phyloP scores from a whole-genome alignment of 2,113 vertebrate genomes.

The Pterocles burchelli region DNA sequence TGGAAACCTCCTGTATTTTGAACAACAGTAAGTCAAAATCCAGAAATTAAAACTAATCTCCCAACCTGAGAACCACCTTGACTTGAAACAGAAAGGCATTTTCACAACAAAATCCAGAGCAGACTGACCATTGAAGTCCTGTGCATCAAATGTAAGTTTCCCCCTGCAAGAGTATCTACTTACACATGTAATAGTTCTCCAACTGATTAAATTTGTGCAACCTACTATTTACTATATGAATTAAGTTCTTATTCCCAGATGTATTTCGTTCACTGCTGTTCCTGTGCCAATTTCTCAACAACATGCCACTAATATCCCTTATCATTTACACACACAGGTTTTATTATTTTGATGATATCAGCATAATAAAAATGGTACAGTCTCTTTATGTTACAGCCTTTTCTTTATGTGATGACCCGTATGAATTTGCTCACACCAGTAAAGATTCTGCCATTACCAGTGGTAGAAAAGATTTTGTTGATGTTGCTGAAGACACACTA shows the following conservation, averaged over 20 bases:
- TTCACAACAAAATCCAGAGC: neutral
- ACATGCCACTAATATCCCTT: neutral
- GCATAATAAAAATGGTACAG: neutral
- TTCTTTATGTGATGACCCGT: neutral
- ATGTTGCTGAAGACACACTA: neutral
- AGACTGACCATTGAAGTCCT: neutral
- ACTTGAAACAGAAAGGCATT: neutral
- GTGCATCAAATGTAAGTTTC: neutral
- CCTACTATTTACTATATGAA: constrained; percentile 38
- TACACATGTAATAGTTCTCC: neutral
- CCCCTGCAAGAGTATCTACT: neutral
- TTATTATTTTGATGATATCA: constrained; percentile 30
- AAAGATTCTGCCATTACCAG: neutral
- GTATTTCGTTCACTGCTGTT: constrained; percentile 12
- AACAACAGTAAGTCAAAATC: neutral
- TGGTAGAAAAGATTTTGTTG: neutral
- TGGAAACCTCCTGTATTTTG: neutral
- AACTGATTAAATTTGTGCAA: constrained; percentile 31
- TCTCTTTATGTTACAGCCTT: neutral
- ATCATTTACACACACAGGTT: constrained; percentile 10
- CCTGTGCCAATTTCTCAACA: constrained; percentile 22
- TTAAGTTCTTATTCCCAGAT: constrained; percentile 39
- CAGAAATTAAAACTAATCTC: neutral
- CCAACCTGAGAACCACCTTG: neutral
- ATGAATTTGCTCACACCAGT: neutral